Conservation (phyloP, 2,113 vertebrate genomes). For the Microcebus lehilahytsara region DNA sequence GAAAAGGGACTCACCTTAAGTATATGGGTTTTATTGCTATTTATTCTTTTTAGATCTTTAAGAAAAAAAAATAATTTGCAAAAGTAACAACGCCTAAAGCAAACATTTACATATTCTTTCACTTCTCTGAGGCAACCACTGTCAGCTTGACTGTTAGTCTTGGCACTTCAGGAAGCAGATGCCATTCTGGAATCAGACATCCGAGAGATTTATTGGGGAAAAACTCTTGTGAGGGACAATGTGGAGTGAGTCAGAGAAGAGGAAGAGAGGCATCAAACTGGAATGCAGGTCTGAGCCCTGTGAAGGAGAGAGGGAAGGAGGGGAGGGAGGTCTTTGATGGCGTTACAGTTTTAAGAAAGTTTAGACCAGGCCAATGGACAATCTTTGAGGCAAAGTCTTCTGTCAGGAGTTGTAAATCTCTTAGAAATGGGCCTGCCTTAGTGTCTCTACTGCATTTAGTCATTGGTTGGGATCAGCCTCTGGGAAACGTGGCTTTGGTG, state of each 20-base stretch:
- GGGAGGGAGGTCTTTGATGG: not conserved
- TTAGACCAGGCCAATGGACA: not conserved
- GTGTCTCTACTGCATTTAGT: not conserved
- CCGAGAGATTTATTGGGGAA: not conserved
- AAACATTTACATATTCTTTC: not conserved
- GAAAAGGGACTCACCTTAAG: not conserved
- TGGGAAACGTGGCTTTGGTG: not conserved
- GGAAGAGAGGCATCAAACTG: not conserved
- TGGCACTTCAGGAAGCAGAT: not conserved
- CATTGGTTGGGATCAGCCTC: not conserved
- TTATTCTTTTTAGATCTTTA: not conserved
- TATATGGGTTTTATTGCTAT: not conserved
- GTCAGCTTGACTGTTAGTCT: not conserved
- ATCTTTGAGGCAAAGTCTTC: not conserved
- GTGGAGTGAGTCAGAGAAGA: not conserved
- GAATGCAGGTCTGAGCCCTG: not conserved
- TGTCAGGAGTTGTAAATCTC: not conserved
- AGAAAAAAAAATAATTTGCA: slow-evolving; percentile 21
- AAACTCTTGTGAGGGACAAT: not conserved
- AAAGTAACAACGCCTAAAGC: not conserved
- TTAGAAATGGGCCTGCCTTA: not conserved
- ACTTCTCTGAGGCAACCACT: not conserved
- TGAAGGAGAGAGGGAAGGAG: not conserved
- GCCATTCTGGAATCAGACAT: not conserved
- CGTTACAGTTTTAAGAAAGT: not conserved